phyloP scores from a whole-genome alignment of 2,888 invertebrate genomes.

The Apocheima hispidaria region DNA sequence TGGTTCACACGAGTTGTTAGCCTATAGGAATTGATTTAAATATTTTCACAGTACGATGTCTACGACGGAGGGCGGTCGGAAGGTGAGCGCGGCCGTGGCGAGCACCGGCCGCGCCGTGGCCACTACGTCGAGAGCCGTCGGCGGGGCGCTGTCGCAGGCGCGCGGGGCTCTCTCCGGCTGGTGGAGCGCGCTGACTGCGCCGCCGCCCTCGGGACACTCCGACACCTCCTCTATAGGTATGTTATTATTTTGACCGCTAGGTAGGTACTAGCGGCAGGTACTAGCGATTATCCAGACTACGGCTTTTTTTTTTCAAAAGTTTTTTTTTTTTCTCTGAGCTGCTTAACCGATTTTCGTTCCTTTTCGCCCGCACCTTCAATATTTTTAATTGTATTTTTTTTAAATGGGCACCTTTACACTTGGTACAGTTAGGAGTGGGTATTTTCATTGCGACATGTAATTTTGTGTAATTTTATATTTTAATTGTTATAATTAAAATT shows the following conservation, averaged over 20 bases:
- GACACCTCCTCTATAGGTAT: constrained; percentile 42
- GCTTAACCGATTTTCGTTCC: too few species aligned
- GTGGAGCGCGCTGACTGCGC: constrained; percentile 88
- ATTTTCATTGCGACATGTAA: too few species aligned
- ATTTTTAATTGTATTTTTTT: too few species aligned
- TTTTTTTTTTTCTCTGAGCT: too few species aligned
- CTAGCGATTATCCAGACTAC: neutral
- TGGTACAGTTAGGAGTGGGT: too few species aligned
- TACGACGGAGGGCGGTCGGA: constrained; percentile 96
- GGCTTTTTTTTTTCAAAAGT: neutral
- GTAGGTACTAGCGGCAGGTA: too few species aligned
- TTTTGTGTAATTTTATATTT: too few species aligned
- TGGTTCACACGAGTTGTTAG: too few species aligned
- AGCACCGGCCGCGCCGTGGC: constrained; percentile 96
- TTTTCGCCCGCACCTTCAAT: too few species aligned
- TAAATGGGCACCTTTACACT: too few species aligned
- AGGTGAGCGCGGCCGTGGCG: constrained; percentile 96
- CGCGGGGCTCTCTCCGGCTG: constrained; percentile 94
- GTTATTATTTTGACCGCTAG: neutral
- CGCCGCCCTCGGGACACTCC: constrained; percentile 43
- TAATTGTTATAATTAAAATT: too few species aligned
- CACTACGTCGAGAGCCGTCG: constrained; percentile 82
- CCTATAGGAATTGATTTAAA: too few species aligned
- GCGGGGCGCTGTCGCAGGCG: constrained; percentile 95
- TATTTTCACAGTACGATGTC: constrained; percentile 92